Base-by-base conservation (phyloP, 2,797 vertebrate species). In the Astyanax mexicanus region DNA sequence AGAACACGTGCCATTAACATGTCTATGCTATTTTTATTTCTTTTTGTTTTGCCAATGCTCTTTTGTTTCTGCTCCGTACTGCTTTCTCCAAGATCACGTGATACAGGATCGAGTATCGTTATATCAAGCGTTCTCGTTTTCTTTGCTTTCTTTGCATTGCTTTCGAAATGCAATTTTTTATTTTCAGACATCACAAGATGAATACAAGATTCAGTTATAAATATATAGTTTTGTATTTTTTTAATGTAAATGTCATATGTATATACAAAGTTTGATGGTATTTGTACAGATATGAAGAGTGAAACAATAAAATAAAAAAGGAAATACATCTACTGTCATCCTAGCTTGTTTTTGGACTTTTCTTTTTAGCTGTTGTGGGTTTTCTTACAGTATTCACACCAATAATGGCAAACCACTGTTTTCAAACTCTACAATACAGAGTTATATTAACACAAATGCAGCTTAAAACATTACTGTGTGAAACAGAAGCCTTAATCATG, bases 221-320 rank as follows among this genome's bases (percentile, higher is more conserved):
- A 98, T 98, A 98, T 98, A 98, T 98, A 99, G 98, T 99, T 99
- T 98, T 99, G 96, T 99, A 98, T 97, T 98, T 98, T 95, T 99
- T 96, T 98, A 72, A 98, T 99, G 98, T 99, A 99, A 98, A 99
- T 99, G 97, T 98, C 95, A 95, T 96, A 96, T 99, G 97, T 99
- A 99, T 95, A 99, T 99, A 99, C 94, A 99, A 98, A 95, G 96
- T 98, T 98, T 98, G 98, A 96, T 95, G 95, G 95, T 97, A 98
- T 99, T 98, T 99, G 97, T 99, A 99, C 96, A 99, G 97, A 99
- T 96, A 97, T 93, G 92, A 98, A 95, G 96, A 96, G 95, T 98
- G 95, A 96, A 96, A 96, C 92, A 95, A 95, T 95, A 96, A 94
- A 94, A 80, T 74, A 92, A 95, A 96, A 93, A 93, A 81, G 47